A percentile compares a stretch with the other conserved stretches of the same genome.
phyloP scores from a whole-genome alignment of 2,797 vertebrate genomes.

The Fistularia commersonii region DNA sequence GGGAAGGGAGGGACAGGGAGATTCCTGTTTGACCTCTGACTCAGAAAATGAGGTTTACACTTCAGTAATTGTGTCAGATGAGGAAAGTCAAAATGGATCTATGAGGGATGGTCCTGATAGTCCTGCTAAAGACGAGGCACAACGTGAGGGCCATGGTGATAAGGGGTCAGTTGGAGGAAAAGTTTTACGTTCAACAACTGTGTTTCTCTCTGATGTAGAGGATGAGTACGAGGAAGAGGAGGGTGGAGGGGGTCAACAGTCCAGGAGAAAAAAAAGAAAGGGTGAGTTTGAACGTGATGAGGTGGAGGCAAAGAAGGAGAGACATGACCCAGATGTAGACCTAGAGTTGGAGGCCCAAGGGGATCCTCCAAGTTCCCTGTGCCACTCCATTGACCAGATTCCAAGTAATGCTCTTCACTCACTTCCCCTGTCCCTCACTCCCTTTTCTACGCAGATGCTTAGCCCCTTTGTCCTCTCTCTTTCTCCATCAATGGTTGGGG shows the following conservation, averaged over 20 bases:
- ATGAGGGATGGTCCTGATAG: conserved; percentile 62
- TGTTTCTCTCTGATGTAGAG: conserved; percentile 80
- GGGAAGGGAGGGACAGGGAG: conserved; percentile 60
- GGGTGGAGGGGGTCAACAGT: conserved; percentile 43
- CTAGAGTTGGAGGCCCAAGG: conserved; percentile 78
- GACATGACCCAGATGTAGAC: conserved; percentile 75
- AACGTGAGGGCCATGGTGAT: conserved; percentile 52
- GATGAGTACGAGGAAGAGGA: conserved; percentile 80
- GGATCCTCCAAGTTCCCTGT: conserved; percentile 70
- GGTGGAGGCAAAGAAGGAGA: conserved; percentile 71
- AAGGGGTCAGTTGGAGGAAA: conserved; percentile 71
- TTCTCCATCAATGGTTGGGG: conserved; percentile 65
- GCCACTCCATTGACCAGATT: conserved; percentile 56
- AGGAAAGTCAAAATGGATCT: conserved; percentile 74
- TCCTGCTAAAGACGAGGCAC: conserved; percentile 63
- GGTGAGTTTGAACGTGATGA: conserved; percentile 67
- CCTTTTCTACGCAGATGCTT: conserved; percentile 73
- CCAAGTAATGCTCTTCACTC: conserved; percentile 65
- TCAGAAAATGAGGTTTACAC: conserved; percentile 79
- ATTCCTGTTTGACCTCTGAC: conserved; percentile 77
- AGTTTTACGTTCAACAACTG: conserved; percentile 79
- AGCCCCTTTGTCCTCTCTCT: conserved; percentile 78
- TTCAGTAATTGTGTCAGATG: conserved; percentile 77
- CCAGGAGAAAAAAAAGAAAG: conserved; percentile 69
- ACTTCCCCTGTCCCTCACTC: conserved; percentile 72